Evolutionary conservation across 2,113 vertebrate species (phyloP).

Genomic region (Pimephales promelas): DNA sequence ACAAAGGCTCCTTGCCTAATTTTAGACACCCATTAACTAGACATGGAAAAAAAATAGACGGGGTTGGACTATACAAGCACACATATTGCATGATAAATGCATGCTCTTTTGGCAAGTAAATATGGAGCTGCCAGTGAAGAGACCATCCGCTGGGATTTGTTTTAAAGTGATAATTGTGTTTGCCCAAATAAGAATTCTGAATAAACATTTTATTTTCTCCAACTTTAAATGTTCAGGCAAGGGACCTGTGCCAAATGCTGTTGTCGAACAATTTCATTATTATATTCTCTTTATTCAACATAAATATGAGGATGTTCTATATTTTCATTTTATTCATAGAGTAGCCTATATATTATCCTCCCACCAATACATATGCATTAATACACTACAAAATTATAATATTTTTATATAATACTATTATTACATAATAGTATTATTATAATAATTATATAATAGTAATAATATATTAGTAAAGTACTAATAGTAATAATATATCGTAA

Average conservation of each 20-base stretch:
- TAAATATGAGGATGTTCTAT: background rate
- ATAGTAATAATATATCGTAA: too few relatives aligned
- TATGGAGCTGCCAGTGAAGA: conserved; percentile 26
- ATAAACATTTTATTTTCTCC: conserved; percentile 32
- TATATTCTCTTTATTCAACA: background rate
- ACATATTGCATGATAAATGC: conserved; percentile 36
- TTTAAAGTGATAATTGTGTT: conserved; percentile 33
- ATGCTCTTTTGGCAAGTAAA: conserved; percentile 36
- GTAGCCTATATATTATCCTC: background rate
- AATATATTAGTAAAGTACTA: too few relatives aligned
- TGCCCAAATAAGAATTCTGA: conserved; percentile 19
- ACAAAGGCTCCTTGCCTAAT: conserved; percentile 60
- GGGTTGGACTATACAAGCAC: conserved; percentile 17
- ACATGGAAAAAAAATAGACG: conserved; percentile 53
- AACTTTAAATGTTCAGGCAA: conserved; percentile 14
- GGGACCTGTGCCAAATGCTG: conserved; percentile 27
- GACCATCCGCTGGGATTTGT: conserved; percentile 20
- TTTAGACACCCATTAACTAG: conserved; percentile 62
- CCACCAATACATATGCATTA: background rate
- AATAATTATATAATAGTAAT: too few relatives aligned
- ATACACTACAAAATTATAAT: too few relatives aligned
- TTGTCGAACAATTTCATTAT: conserved; percentile 9
- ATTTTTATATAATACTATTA: too few relatives aligned
- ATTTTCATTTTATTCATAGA: background rate
- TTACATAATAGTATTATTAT: too few relatives aligned